Percentiles rank a stretch among this genome's conserved stretches.
phyloP scores from a whole-genome alignment of 2,888 invertebrate genomes.

The Xiphydria camelus region DNA sequence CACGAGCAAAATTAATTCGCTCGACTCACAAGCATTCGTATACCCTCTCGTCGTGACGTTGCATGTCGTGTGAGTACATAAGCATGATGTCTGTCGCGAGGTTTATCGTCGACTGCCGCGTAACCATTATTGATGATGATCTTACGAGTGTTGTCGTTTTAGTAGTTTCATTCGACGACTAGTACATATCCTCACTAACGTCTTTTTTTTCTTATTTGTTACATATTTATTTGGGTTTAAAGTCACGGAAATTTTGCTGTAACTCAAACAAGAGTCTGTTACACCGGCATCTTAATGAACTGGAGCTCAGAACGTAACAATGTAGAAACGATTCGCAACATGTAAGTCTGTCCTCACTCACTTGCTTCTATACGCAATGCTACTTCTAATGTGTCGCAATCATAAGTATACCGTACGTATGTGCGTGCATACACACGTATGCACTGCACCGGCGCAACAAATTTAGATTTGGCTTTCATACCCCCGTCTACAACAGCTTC shows the following conservation, averaged over 20 bases:
- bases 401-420: conserved; percentile 9
- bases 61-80: conserved; percentile 43
- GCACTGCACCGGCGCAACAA: neutral
- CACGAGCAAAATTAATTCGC: neutral
- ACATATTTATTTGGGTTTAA: conserved; percentile 57
- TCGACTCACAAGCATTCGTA: too few relatives aligned
- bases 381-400: neutral
- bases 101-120: neutral
- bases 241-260: conserved; percentile 59
- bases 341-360: conserved; percentile 52
- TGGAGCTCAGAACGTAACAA: conserved; percentile 58
- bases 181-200: conserved; percentile 34
- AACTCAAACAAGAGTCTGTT: conserved; percentile 58
- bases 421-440: neutral
- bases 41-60: too few relatives aligned
- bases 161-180: conserved; percentile 8
- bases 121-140: conserved; percentile 5
- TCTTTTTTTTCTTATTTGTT: conserved; percentile 55
- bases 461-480: neutral
- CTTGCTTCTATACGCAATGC: conserved; percentile 40
- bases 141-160: conserved; percentile 9
- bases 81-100: conserved; percentile 30
- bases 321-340: conserved; percentile 55
- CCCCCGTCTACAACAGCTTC: too few relatives aligned
- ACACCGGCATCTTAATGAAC: conserved; percentile 58